Conservation (phyloP, 2,797 vertebrate genomes). For the Dromococcyx pavoninus region DNA sequence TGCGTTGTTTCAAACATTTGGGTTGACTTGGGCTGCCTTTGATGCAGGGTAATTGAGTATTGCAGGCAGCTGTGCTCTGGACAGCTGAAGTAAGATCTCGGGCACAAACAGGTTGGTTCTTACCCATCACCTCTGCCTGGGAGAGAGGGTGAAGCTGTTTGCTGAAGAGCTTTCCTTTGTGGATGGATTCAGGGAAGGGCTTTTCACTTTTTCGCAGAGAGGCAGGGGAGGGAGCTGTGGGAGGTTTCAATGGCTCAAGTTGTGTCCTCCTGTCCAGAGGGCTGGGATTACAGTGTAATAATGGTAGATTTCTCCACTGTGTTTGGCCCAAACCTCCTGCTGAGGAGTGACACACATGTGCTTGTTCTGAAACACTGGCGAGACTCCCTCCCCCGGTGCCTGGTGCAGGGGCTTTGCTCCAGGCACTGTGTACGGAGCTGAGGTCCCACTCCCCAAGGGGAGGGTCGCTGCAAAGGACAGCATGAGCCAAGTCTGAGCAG, state of each 20-base stretch:
- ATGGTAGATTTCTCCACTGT: background rate
- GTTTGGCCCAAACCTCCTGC: background rate
- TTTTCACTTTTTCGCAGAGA: background rate
- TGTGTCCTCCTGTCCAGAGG: background rate
- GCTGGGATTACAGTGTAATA: background rate
- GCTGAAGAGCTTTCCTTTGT: background rate
- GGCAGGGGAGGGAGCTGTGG: background rate
- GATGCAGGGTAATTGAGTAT: background rate
- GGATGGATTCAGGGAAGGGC: background rate
- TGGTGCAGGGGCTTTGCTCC: background rate
- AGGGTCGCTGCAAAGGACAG: accelerated
- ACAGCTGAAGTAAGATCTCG: background rate
- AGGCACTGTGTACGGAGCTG: background rate
- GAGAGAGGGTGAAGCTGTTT: background rate
- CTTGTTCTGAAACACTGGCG: accelerated
- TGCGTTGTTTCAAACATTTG: accelerated
- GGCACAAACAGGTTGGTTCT: background rate
- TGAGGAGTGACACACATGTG: background rate
- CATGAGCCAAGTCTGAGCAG: background rate
- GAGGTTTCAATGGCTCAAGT: background rate
- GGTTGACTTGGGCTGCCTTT: background rate
- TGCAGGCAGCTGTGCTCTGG: background rate
- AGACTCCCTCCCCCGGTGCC: accelerated
- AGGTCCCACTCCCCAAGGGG: background rate
- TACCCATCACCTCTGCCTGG: background rate